Percentiles rank a stretch among this genome's conserved stretches.
Evolutionary conservation across 2,797 vertebrate genomes (phyloP).

Genomic region (Spondyliosoma cantharus): DNA sequence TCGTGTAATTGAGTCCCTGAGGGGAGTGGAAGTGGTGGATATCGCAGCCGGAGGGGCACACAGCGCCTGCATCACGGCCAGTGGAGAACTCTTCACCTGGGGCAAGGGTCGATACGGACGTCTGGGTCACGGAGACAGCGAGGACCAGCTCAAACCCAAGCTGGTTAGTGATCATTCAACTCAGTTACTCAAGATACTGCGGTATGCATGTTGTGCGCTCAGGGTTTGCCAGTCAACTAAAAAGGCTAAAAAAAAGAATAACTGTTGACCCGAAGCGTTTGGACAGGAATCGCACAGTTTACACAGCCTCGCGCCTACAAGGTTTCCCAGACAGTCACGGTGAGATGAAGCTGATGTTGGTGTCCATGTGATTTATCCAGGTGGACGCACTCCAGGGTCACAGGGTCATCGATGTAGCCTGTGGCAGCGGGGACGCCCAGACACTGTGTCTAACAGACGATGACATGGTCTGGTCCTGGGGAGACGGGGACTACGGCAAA

Average conservation of each 20-base stretch:
- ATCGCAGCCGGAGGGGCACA: conserved; percentile 97
- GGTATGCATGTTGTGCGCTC: neutral
- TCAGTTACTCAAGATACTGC: neutral
- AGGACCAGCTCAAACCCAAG: conserved; percentile 99
- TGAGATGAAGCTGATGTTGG: conserved; percentile 19
- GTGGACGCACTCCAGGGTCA: conserved; percentile 98
- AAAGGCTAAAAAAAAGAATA: neutral
- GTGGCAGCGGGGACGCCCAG: conserved; percentile 97
- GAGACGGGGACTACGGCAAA: conserved; percentile 98
- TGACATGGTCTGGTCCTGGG: conserved; percentile 99
- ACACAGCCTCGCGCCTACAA: conserved; percentile 10
- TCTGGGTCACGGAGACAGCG: conserved; percentile 97
- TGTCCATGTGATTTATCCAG: conserved; percentile 74
- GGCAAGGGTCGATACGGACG: conserved; percentile 97
- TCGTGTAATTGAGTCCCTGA: conserved; percentile 95
- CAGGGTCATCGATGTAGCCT: conserved; percentile 96
- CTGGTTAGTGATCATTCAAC: conserved; percentile 83
- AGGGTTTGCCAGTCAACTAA: neutral
- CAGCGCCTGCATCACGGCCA: conserved; percentile 96
- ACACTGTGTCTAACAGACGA: conserved; percentile 97
- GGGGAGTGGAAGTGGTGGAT: conserved; percentile 96
- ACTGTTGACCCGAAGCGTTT: neutral
- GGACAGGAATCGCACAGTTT: conserved; percentile 10
- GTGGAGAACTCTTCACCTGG: conserved; percentile 98
- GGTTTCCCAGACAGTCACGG: neutral